phyloP scores from a whole-genome alignment of 2,888 invertebrate genomes.

The Eremobia ochroleuca region DNA sequence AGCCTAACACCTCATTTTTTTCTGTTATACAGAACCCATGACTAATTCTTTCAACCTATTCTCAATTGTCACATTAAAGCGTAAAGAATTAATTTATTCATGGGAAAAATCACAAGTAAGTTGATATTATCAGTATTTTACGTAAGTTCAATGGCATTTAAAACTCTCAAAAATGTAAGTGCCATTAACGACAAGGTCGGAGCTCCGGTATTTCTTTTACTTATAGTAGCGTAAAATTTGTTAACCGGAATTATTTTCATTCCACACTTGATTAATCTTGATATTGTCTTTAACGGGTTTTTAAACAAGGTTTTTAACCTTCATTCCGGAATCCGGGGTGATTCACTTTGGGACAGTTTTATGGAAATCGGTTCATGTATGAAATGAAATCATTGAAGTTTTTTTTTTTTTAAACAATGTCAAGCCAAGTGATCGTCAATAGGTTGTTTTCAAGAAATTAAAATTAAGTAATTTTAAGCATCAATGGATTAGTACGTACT shows the following conservation, averaged over 20 bases:
- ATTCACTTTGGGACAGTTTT: conserved; percentile 24
- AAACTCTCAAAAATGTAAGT: conserved; percentile 37
- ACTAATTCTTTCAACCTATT: not conserved
- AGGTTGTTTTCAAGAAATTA: no score
- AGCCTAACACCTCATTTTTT: not conserved
- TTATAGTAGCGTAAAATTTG: conserved; percentile 40
- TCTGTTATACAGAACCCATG: conserved; percentile 37
- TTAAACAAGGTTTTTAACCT: conserved; percentile 47
- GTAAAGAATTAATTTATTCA: conserved; percentile 27
- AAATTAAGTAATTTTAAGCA: not conserved
- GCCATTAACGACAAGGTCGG: conserved; percentile 54
- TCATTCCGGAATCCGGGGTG: conserved; percentile 32
- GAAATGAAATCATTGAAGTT: not conserved
- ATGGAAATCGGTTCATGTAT: not conserved
- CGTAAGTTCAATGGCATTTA: conserved; percentile 51
- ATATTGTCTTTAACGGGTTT: conserved; percentile 35
- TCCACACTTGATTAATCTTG: conserved; percentile 35
- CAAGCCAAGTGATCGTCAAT: not conserved
- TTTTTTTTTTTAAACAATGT: conserved; percentile 3
- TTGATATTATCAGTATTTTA: conserved; percentile 33
- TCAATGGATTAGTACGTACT: no score
- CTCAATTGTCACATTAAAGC: not conserved
- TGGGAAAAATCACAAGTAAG: conserved; percentile 42
- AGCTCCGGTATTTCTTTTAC: conserved; percentile 33
- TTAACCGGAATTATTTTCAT: conserved; percentile 41